Conservation (phyloP, 2,888 invertebrate species). For the Amiota mariae region DNA sequence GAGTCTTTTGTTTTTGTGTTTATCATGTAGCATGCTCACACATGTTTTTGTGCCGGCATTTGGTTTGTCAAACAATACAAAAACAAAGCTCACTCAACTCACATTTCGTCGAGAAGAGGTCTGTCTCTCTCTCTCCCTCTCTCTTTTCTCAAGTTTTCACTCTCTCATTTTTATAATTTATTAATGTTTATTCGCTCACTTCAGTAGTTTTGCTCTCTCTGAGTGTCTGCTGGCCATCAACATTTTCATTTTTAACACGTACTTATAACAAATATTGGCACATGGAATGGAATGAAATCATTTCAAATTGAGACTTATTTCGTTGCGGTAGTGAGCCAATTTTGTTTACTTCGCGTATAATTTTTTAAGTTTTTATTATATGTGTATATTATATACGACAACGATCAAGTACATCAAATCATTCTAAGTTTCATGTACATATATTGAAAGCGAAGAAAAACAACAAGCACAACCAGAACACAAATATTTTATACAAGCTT, state of each 20-base stretch:
- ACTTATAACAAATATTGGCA: constrained; percentile 47
- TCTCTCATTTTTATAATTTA: no score
- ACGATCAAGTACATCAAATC: constrained; percentile 17
- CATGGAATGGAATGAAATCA: constrained; percentile 51
- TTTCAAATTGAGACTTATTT: constrained; percentile 68
- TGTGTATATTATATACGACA: constrained; percentile 35
- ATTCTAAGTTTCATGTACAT: no score
- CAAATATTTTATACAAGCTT: constrained; percentile 29
- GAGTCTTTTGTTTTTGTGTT: neutral
- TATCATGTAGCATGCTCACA: neutral
- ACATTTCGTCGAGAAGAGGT: no score
- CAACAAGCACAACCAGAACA: constrained; percentile 33
- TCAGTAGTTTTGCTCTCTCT: constrained; percentile 30
- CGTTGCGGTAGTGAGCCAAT: constrained; percentile 59
- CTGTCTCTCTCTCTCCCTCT: no score
- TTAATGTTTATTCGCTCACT: neutral
- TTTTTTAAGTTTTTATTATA: constrained; percentile 1
- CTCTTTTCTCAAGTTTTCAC: no score
- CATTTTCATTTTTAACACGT: constrained; percentile 52
- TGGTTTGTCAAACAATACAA: neutral
- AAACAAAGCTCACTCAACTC: no score
- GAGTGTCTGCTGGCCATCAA: constrained; percentile 10
- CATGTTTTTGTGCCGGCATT: constrained; percentile 7
- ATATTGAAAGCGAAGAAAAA: no score
- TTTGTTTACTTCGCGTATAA: constrained; percentile 32